Conservation (phyloP, 2,113 vertebrate genomes). For the Eleginops maclovinus region DNA sequence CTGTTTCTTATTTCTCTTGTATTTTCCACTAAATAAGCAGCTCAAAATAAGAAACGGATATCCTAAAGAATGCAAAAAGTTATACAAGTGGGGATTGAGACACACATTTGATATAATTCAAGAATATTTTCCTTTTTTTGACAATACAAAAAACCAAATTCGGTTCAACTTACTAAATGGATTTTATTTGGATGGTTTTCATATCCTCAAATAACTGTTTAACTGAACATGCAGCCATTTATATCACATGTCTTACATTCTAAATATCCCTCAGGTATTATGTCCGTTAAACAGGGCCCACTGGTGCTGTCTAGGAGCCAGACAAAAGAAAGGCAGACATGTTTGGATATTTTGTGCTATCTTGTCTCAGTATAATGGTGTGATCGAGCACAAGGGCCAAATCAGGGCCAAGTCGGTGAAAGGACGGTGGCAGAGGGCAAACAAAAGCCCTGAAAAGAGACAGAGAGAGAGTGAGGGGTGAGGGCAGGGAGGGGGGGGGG, state of each 20-base stretch:
- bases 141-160: too few relatives aligned
- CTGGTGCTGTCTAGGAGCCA: neutral
- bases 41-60: neutral
- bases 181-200: neutral
- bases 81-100: neutral
- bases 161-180: neutral
- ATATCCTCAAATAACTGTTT: neutral
- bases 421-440: slow-evolving; percentile 92
- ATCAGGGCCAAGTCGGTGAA: slow-evolving; percentile 90
- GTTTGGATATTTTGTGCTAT: slow-evolving; percentile 78
- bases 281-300: neutral
- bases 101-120: neutral
- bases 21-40: neutral
- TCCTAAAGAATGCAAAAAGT: too few relatives aligned
- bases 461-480: slow-evolving; percentile 75
- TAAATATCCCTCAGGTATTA: too few relatives aligned
- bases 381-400: slow-evolving; percentile 85
- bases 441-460: slow-evolving; percentile 93
- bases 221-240: too few relatives aligned
- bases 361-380: slow-evolving; percentile 78
- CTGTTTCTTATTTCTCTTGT: neutral
- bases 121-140: neutral
- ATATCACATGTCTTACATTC: too few relatives aligned
- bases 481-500: slow-evolving; percentile 43
- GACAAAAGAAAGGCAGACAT: slow-evolving; percentile 69